These are phyloP conservation scores for Xanthia togata DNA, from an alignment of 2,888 invertebrate species.

Conservation along the genomic window DNA sequence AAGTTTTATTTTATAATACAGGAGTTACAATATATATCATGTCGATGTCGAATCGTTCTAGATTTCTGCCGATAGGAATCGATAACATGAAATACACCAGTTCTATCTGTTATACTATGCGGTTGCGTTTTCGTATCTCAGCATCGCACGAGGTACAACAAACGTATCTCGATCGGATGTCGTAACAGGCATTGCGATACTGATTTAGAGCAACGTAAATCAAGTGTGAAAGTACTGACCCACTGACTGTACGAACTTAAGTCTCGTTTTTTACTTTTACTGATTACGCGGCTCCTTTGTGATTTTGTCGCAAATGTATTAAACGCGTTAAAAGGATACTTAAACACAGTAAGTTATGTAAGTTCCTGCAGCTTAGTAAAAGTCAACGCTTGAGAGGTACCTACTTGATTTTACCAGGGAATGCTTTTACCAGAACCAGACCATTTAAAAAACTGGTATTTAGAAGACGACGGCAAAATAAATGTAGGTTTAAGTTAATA, in stretches of 20 bases:
- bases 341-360: slow-evolving; percentile 30
- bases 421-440: slow-evolving; percentile 36
- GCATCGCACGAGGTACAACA: slow-evolving; percentile 61
- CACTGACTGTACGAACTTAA: slow-evolving; percentile 53
- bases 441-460: background rate
- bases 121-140: slow-evolving; percentile 54
- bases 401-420: slow-evolving; percentile 32
- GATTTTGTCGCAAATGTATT: slow-evolving; percentile 28
- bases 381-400: background rate
- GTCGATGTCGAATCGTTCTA: slow-evolving; percentile 63
- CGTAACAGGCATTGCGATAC: slow-evolving; percentile 72
- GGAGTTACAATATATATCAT: slow-evolving; percentile 35
- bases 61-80: slow-evolving; percentile 61
- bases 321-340: slow-evolving; percentile 42
- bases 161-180: slow-evolving; percentile 74
- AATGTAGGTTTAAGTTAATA: too few relatives aligned
- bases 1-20: slow-evolving; percentile 21
- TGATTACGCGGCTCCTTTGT: slow-evolving; percentile 34
- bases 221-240: slow-evolving; percentile 75
- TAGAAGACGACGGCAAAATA: background rate
- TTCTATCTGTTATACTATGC: slow-evolving; percentile 48
- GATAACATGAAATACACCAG: slow-evolving; percentile 43
- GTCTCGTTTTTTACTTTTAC: slow-evolving; percentile 43
- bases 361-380: slow-evolving; percentile 36
- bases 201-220: slow-evolving; percentile 74